phyloP scores from a whole-genome alignment of 1,140 invertebrate species.

The Papilio helenus region DNA sequence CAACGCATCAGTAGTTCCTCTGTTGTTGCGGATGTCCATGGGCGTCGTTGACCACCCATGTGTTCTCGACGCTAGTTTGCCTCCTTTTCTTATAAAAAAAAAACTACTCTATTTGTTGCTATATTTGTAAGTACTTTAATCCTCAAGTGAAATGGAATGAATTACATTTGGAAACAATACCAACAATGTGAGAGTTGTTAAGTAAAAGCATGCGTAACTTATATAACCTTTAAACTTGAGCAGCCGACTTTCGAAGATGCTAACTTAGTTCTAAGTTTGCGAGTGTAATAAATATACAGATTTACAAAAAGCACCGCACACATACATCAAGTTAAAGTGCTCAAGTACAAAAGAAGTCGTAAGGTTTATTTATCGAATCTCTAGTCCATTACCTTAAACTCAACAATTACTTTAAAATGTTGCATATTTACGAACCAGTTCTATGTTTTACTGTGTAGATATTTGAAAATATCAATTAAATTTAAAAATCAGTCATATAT shows the following conservation, averaged over 20 bases:
- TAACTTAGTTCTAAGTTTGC: slow-evolving; percentile 30
- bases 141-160: neutral
- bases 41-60: no score
- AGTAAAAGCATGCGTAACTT: slow-evolving; percentile 6
- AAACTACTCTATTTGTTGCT: neutral
- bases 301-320: slow-evolving; percentile 26
- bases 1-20: no score
- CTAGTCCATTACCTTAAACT: slow-evolving; percentile 16
- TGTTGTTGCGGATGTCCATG: no score
- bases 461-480: neutral
- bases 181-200: slow-evolving; percentile 5
- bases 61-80: no score
- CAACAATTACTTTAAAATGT: slow-evolving; percentile 11
- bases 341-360: slow-evolving; percentile 31
- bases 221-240: slow-evolving; percentile 20
- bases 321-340: slow-evolving; percentile 25
- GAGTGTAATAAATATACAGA: slow-evolving; percentile 33
- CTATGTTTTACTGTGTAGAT: neutral
- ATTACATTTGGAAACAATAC: neutral
- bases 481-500: neutral
- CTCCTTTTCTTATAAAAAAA: no score
- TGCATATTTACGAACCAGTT: neutral
- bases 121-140: neutral
- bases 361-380: slow-evolving; percentile 24
- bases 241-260: slow-evolving; percentile 19